Evolutionary conservation across 2,888 invertebrate genomes (phyloP).

Genomic region (Blera fallax): DNA sequence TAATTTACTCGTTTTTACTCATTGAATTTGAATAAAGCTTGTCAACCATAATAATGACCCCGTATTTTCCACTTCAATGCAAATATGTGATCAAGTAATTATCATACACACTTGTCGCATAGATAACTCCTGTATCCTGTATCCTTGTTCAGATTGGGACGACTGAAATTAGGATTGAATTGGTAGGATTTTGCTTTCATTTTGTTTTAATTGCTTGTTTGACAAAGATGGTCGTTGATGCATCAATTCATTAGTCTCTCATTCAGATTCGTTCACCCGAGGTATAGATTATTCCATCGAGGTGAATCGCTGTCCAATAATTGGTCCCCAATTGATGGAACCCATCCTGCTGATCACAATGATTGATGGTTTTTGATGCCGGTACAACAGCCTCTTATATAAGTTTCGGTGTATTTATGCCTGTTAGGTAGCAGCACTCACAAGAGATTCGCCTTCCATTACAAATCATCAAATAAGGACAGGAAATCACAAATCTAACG

Average conservation of each 20-base stretch:
- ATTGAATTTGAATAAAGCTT: background rate
- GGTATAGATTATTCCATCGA: background rate
- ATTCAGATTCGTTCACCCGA: background rate
- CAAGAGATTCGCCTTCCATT: background rate
- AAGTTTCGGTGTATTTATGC: background rate
- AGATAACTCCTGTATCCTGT: background rate
- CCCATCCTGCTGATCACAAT: background rate
- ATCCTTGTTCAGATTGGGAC: background rate
- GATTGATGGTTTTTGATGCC: background rate
- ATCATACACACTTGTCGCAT: background rate
- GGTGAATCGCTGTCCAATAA: background rate
- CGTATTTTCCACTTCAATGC: background rate
- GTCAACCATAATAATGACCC: background rate
- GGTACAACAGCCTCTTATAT: background rate
- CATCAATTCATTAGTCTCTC: constrained; percentile 4
- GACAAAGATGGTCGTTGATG: background rate
- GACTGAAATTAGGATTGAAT: background rate
- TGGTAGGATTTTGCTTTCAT: background rate
- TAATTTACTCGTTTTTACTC: background rate
- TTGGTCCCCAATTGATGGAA: constrained; percentile 12
- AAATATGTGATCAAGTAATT: background rate
- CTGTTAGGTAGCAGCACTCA: background rate
- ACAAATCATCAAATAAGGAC: background rate
- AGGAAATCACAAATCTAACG: background rate
- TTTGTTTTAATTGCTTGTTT: background rate